Conservation (phyloP, 1,140 invertebrate genomes). For the Drosophila biarmipes region DNA sequence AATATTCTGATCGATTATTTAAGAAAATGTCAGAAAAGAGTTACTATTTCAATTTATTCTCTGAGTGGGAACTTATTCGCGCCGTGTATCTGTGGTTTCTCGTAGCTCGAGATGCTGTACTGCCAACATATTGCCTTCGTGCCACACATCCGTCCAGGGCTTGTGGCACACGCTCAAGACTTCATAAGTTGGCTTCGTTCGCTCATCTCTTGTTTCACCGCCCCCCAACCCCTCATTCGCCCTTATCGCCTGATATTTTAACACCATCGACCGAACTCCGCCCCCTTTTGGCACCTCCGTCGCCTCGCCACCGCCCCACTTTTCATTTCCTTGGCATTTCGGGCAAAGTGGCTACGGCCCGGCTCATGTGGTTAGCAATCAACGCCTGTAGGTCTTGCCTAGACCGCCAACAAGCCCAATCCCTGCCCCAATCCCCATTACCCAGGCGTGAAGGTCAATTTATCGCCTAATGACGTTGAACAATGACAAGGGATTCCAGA, state of each 20-base stretch:
- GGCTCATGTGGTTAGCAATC: constrained; percentile 66
- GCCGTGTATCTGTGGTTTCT: not conserved
- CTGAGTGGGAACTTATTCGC: not conserved
- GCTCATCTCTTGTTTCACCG: constrained; percentile 15
- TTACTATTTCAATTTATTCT: no score
- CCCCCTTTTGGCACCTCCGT: constrained; percentile 1
- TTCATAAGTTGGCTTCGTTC: constrained; percentile 34
- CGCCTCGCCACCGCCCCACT: not conserved
- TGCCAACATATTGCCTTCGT: constrained; percentile 28
- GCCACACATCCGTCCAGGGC: constrained; percentile 10
- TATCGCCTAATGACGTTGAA: constrained; percentile 77
- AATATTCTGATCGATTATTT: no score
- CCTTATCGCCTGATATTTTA: not conserved
- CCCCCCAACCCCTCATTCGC: not conserved
- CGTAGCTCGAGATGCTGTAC: constrained; percentile 8
- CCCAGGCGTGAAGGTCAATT: constrained; percentile 77
- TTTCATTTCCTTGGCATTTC: constrained; percentile 22
- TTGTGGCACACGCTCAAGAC: constrained; percentile 53
- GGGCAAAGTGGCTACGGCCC: constrained; percentile 43
- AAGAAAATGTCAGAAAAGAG: no score
- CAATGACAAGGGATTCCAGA: constrained; percentile 50
- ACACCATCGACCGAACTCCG: not conserved
- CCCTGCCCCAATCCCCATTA: not conserved
- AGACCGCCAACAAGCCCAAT: not conserved
- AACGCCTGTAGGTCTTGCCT: constrained; percentile 41